These are phyloP conservation scores for Melitaea athalia DNA, from an alignment of 2,888 invertebrate genomes.

Conservation along the genomic window DNA sequence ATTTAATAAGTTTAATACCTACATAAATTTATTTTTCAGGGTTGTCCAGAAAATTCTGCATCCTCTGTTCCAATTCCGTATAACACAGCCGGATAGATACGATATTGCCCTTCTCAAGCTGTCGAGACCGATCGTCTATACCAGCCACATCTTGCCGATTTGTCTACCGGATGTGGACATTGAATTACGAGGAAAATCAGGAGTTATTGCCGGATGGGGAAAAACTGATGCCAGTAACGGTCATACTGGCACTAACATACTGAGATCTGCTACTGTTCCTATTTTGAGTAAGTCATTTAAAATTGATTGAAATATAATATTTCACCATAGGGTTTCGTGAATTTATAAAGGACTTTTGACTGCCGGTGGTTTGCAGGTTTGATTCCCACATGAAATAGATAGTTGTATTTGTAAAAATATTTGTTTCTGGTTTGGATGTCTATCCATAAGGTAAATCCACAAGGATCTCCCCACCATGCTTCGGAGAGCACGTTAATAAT, in stretches of 20 bases:
- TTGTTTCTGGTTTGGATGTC: no score
- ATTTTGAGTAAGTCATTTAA: slow-evolving; percentile 84
- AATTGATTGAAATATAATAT: neutral
- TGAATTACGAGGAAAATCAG: slow-evolving; percentile 64
- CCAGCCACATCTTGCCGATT: slow-evolving; percentile 88
- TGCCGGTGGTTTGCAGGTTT: no score
- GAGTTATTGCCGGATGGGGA: slow-evolving; percentile 91
- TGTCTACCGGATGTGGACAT: slow-evolving; percentile 85
- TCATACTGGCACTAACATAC: slow-evolving; percentile 90
- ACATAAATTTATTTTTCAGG: slow-evolving; percentile 54
- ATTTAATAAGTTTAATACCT: no score
- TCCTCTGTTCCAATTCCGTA: slow-evolving; percentile 89
- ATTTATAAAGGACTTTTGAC: no score
- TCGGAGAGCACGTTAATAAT: no score
- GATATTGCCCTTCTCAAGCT: slow-evolving; percentile 89
- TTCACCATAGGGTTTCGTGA: neutral
- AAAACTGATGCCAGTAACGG: slow-evolving; percentile 88
- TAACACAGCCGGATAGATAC: slow-evolving; percentile 91
- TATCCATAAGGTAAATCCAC: no score
- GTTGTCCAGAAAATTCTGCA: slow-evolving; percentile 89
- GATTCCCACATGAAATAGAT: no score
- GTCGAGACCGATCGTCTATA: slow-evolving; percentile 84
- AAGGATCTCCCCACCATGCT: no score
- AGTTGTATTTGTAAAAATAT: no score
- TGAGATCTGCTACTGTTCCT: slow-evolving; percentile 91